phyloP scores from a whole-genome alignment of 2,797 vertebrate species.

The Alcedo quadribrachys region DNA sequence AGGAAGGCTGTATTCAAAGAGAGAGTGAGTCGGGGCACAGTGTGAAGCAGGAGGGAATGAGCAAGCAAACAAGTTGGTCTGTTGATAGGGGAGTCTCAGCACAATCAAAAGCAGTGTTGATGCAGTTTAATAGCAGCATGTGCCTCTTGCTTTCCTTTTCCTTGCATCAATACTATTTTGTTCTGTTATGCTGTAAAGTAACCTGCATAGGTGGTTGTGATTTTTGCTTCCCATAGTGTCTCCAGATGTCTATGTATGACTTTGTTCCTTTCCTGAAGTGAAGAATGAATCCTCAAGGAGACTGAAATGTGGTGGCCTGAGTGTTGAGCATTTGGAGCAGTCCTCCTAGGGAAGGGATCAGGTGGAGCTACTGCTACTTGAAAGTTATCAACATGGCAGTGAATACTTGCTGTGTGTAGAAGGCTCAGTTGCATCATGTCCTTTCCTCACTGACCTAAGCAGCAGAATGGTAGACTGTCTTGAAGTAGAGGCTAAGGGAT shows the following conservation, averaged over 20 bases:
- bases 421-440: background rate
- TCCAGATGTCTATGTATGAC: background rate
- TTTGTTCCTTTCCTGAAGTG: background rate
- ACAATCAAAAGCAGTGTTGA: conserved; percentile 26
- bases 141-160: conserved; percentile 24
- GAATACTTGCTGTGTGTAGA: background rate
- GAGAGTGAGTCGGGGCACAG: background rate
- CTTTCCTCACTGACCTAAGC: background rate
- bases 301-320: background rate
- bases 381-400: background rate
- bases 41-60: conserved; percentile 29
- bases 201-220: background rate
- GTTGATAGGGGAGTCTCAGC: conserved; percentile 38
- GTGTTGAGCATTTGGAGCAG: background rate
- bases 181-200: background rate
- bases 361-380: background rate
- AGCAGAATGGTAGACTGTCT: background rate
- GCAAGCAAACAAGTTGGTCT: conserved; percentile 37
- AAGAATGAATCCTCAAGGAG: background rate
- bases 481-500: background rate
- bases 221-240: background rate
- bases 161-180: background rate
- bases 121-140: conserved; percentile 9
- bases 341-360: background rate
- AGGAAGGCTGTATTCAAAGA: conserved; percentile 24